phyloP scores from a whole-genome alignment of 2,888 invertebrate genomes.

The Lacanobia oleracea region DNA sequence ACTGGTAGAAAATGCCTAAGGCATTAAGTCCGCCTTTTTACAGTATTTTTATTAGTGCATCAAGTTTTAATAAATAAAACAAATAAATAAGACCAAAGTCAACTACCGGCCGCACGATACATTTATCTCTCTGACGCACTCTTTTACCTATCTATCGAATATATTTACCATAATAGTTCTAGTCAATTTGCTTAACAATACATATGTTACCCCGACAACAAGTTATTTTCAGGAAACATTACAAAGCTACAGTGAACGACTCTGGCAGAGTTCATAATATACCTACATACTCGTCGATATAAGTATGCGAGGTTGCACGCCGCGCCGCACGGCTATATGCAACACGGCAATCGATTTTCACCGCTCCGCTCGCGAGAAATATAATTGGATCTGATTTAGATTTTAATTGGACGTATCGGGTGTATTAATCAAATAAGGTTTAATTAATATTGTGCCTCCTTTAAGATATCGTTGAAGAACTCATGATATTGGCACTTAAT shows the following conservation, averaged over 20 bases:
- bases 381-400: conserved; percentile 24
- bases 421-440: neutral
- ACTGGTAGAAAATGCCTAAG: no score
- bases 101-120: neutral
- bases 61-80: no score
- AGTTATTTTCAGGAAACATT: conserved; percentile 6
- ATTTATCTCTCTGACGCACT: neutral
- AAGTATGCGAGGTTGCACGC: conserved; percentile 2
- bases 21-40: no score
- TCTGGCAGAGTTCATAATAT: conserved; percentile 5
- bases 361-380: neutral
- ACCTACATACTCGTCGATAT: neutral
- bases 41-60: no score
- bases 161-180: no score
- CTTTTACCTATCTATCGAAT: neutral
- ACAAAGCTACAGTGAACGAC: neutral
- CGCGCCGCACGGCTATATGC: neutral
- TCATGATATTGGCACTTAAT: neutral
- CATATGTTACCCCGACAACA: neutral
- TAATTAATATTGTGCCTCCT: conserved; percentile 9
- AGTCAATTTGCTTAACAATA: neutral
- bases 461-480: neutral
- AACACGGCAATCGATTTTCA: conserved; percentile 33
- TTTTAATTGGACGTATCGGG: conserved; percentile 9
- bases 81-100: neutral